Conservation (phyloP, 2,113 vertebrate species). For the Rhadina sibilatrix region DNA sequence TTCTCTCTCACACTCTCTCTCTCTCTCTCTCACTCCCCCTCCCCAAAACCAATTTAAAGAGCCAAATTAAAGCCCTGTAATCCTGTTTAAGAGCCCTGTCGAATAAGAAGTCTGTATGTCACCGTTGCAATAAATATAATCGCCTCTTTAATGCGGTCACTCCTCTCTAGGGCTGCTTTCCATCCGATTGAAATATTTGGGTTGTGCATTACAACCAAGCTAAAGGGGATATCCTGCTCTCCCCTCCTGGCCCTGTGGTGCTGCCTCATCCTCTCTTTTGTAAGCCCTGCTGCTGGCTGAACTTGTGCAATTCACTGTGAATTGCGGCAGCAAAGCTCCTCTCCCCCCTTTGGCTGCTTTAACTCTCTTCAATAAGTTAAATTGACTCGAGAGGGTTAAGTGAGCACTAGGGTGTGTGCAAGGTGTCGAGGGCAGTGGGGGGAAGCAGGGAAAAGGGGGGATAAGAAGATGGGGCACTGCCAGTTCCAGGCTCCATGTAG, state of each 20-base stretch:
- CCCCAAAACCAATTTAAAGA: not conserved
- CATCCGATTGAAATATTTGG: not conserved
- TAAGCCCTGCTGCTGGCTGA: not conserved
- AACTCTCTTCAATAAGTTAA: not conserved
- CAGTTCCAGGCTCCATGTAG: rapidly evolving
- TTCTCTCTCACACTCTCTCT: not conserved
- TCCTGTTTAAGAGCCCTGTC: not conserved
- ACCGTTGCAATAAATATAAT: not conserved
- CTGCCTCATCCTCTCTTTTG: not conserved
- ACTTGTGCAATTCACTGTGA: not conserved
- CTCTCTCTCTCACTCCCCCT: not conserved
- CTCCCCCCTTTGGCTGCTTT: rapidly evolving
- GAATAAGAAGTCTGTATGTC: not conserved
- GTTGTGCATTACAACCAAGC: not conserved
- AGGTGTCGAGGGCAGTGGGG: rapidly evolving
- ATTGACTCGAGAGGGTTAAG: not conserved
- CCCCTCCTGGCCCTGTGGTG: not conserved
- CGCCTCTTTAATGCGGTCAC: not conserved
- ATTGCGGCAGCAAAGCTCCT: not conserved
- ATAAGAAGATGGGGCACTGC: not conserved
- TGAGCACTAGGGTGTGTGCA: not conserved
- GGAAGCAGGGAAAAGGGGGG: not conserved
- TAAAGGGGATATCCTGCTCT: not conserved
- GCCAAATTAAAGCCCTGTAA: conserved; percentile 7
- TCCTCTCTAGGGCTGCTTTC: not conserved